phyloP scores from a whole-genome alignment of 1,140 invertebrate genomes.

The Sinonovacula constricta region DNA sequence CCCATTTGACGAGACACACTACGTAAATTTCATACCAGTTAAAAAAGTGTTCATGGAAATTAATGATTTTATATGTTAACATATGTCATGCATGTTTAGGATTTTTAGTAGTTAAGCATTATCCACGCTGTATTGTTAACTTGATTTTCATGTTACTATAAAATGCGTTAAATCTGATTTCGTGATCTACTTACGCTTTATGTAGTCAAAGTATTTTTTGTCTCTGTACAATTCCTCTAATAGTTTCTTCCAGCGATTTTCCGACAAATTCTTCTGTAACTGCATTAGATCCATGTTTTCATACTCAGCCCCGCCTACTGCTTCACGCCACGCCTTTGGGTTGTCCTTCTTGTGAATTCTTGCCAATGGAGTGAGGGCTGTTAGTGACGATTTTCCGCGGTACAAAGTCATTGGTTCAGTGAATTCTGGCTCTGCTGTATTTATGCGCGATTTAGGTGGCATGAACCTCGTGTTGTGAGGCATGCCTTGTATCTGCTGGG shows the following conservation, averaged over 20 bases:
- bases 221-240: constrained; percentile 67
- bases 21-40: too few species aligned
- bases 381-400: constrained; percentile 43
- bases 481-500: constrained; percentile 40
- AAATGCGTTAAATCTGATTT: too few species aligned
- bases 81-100: too few species aligned
- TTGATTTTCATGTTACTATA: too few species aligned
- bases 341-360: constrained; percentile 56
- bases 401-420: constrained; percentile 44
- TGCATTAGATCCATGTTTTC: constrained; percentile 43
- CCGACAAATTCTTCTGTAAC: constrained; percentile 51
- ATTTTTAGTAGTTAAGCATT: too few species aligned
- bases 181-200: constrained; percentile 58
- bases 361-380: constrained; percentile 53
- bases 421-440: constrained; percentile 22
- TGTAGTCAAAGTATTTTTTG: constrained; percentile 69
- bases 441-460: constrained; percentile 32
- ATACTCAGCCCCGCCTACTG: constrained; percentile 44
- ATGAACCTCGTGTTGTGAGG: constrained; percentile 42
- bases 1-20: too few species aligned
- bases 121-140: too few species aligned
- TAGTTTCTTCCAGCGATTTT: constrained; percentile 60
- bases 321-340: constrained; percentile 50
- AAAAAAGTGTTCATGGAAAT: too few species aligned
- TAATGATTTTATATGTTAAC: too few species aligned